These are phyloP conservation scores for Cheilinus undulatus DNA, from an alignment of 2,113 vertebrate species.

Conservation along the genomic window DNA sequence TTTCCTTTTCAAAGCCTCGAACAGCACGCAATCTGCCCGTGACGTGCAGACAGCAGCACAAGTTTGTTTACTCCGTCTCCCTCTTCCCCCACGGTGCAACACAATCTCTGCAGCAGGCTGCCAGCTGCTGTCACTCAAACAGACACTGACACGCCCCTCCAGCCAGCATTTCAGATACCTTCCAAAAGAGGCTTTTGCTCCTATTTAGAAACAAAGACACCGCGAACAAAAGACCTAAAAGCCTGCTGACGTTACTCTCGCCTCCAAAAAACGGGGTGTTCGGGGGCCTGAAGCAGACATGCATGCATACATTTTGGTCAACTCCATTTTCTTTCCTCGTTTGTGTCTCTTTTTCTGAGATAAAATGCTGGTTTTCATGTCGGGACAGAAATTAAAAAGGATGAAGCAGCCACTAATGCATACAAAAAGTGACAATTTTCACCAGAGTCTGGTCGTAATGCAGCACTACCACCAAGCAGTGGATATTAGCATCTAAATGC, in stretches of 20 bases:
- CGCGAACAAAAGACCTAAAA: conserved; percentile 15
- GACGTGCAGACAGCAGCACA: neutral
- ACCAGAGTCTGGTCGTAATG: too few species aligned
- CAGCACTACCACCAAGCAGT: too few species aligned
- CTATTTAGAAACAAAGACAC: conserved; percentile 7
- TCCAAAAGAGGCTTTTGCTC: neutral
- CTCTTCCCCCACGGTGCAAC: neutral
- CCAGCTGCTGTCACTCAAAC: conserved; percentile 28
- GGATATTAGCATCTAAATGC: too few species aligned
- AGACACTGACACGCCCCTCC: neutral
- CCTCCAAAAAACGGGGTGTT: neutral
- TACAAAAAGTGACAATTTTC: too few species aligned
- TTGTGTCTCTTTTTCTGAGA: too few species aligned
- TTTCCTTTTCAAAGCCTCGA: neutral
- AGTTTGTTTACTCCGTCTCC: neutral
- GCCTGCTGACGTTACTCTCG: neutral
- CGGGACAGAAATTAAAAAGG: too few species aligned
- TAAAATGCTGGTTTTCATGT: too few species aligned
- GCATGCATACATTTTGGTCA: too few species aligned
- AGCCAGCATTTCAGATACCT: neutral
- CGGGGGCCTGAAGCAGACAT: too few species aligned
- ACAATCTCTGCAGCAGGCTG: neutral
- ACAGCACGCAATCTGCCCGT: neutral
- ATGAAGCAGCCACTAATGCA: too few species aligned
- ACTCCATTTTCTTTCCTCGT: too few species aligned